phyloP scores from a whole-genome alignment of 2,797 vertebrate genomes.

The Xerus rutilus region DNA sequence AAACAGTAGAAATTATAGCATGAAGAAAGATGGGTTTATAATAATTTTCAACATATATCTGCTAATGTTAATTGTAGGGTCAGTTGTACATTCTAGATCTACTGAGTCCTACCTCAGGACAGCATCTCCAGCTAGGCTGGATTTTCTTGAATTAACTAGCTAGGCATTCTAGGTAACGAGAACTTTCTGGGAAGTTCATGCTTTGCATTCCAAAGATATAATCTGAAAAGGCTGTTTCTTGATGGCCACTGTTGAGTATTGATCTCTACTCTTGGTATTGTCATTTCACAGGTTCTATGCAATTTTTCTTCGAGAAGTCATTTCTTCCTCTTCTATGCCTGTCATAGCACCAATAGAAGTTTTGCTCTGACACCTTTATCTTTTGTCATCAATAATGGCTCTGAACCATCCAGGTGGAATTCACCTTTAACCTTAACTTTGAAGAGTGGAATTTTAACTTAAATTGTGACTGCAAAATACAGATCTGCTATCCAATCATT shows the following conservation, averaged over 20 bases:
- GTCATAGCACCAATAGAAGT: slow-evolving; percentile 18
- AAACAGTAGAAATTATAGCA: not conserved
- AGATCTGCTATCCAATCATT: not conserved
- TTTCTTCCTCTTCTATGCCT: not conserved
- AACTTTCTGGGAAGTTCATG: not conserved
- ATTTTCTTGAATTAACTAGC: not conserved
- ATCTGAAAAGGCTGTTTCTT: slow-evolving; percentile 20
- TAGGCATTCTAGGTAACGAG: not conserved
- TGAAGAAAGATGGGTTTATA: not conserved
- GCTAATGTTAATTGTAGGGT: not conserved
- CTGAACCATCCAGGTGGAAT: not conserved
- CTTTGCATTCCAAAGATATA: not conserved
- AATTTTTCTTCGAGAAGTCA: slow-evolving; percentile 39
- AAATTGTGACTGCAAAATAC: slow-evolving; percentile 1
- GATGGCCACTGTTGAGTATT: not conserved
- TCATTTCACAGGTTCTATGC: slow-evolving; percentile 1
- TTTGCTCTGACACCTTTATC: not conserved
- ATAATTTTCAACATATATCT: not conserved
- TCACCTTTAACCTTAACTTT: slow-evolving; percentile 51
- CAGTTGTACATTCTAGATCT: not conserved
- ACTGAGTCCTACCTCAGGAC: not conserved
- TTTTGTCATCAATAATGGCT: not conserved
- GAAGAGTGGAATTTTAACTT: slow-evolving; percentile 38
- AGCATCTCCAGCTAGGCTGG: not conserved
- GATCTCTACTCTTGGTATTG: not conserved